Base-by-base conservation (phyloP, 2,888 invertebrate genomes). In the Tortrix viridana region DNA sequence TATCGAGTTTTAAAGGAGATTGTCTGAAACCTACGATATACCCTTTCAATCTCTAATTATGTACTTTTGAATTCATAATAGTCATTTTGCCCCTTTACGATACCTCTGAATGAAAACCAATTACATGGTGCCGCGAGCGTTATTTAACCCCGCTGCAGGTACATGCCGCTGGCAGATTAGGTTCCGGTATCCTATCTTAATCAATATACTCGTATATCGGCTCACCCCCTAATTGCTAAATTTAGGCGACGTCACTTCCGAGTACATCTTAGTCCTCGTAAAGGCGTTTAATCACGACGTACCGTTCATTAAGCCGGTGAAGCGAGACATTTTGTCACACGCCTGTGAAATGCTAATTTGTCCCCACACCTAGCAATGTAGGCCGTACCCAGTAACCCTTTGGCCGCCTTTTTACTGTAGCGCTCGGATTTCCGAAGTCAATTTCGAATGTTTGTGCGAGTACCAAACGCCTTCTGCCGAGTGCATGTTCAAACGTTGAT, bases 321-420 rank as follows among this genome's bases (percentile, higher is more conserved):
- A 75, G 78, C 75, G 76, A 75, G 76, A 80, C 80, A 84, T 88
- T 86, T 86, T 84, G 85, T 85, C 81, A 78, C 85, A 76, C 77
- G 83, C 84, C 88, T 88, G 79, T 91, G 88, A 88, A 81, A 91
- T 92, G 92, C 89, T 88, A 91, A 92, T 92, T 84, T 80, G 76
- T 81, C 78, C 79, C 80, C 78, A 84, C 82, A 85, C 84, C 60
- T 67, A 84, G 75, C 90, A 88, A 92, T 91, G 90, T 88, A 78
- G 74, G 80, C 80, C 52, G 62, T 57, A 58, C 57, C 76, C 74
- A 69, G 71, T 75, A 80, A 77, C 79, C 81, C 82, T 81, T 83
- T 79, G 76, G 73, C 77, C 79, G 78, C 83, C 79, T 86, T 87
- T 87, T 88, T 84, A 74, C 75, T 69, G 72, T 67, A 67, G 69